These are phyloP conservation scores for Neoniphon sammara DNA, from an alignment of 2,797 vertebrate genomes.

Conservation along the genomic window DNA sequence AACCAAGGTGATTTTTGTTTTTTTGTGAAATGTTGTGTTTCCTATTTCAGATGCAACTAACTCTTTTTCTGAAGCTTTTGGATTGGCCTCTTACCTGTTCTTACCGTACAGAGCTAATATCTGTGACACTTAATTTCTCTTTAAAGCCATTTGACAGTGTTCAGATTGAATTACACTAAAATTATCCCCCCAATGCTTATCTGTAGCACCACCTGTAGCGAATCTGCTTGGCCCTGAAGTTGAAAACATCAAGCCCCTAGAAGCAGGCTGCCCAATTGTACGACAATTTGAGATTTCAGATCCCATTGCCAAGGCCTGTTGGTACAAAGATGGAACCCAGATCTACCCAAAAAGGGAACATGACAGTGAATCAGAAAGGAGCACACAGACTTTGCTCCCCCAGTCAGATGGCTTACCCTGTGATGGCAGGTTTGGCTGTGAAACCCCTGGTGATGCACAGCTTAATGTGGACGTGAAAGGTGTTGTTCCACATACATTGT, in stretches of 20 bases:
- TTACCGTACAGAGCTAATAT: conserved; percentile 54
- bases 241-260: conserved; percentile 71
- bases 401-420: conserved; percentile 73
- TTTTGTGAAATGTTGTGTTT: conserved; percentile 60
- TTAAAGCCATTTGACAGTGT: conserved; percentile 45
- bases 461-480: conserved; percentile 87
- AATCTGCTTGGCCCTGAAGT: conserved; percentile 72
- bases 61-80: conserved; percentile 59
- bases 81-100: conserved; percentile 55
- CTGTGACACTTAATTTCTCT: conserved; percentile 41
- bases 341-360: conserved; percentile 80
- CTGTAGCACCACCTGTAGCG: conserved; percentile 78
- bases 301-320: conserved; percentile 81
- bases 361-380: conserved; percentile 80
- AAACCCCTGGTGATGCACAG: conserved; percentile 70
- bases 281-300: conserved; percentile 90
- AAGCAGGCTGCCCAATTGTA: conserved; percentile 79
- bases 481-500: conserved; percentile 81
- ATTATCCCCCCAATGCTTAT: conserved; percentile 72
- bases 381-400: conserved; percentile 77
- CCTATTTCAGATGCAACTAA: conserved; percentile 66
- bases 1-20: conserved; percentile 87
- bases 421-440: conserved; percentile 82
- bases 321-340: conserved; percentile 86
- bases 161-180: conserved; percentile 53